phyloP scores from a whole-genome alignment of 2,113 vertebrate species.

The Indicator indicator region DNA sequence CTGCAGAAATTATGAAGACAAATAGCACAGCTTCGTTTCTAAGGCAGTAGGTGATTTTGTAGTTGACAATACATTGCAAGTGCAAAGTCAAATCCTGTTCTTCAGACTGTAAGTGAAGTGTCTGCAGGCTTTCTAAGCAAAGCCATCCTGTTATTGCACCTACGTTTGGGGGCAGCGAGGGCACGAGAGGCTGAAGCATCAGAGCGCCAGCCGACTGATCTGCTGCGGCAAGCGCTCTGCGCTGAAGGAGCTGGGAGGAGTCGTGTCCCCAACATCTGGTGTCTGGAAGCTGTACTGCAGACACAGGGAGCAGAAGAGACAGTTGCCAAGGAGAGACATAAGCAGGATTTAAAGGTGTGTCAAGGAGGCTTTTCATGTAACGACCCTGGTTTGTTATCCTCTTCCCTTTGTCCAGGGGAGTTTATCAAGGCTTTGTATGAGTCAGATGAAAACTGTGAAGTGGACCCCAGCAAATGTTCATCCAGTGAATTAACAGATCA shows the following conservation, averaged over 20 bases:
- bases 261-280: not conserved
- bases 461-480: conserved; percentile 89
- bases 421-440: conserved; percentile 97
- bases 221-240: not conserved
- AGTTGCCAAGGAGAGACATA: conserved; percentile 9
- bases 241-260: not conserved
- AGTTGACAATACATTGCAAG: not conserved
- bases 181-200: not conserved
- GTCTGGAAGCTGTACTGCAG: conserved; percentile 13
- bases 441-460: conserved; percentile 97
- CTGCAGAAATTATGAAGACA: not conserved
- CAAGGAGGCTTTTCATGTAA: conserved; percentile 24
- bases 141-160: not conserved
- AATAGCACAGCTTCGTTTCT: not conserved
- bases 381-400: not conserved
- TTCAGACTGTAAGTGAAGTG: not conserved
- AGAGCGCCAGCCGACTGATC: not conserved
- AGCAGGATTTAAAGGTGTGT: conserved; percentile 43
- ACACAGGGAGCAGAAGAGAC: not conserved
- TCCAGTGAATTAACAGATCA: conserved; percentile 86
- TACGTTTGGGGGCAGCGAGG: not conserved
- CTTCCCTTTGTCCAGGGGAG: conserved; percentile 82
- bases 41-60: not conserved
- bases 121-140: not conserved
- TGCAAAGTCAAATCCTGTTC: not conserved